A percentile compares a stretch with the other conserved stretches of the same genome.
These are phyloP conservation scores for Chaitophorus viminalis DNA, from an alignment of 2,888 invertebrate species.

Conservation along the genomic window DNA sequence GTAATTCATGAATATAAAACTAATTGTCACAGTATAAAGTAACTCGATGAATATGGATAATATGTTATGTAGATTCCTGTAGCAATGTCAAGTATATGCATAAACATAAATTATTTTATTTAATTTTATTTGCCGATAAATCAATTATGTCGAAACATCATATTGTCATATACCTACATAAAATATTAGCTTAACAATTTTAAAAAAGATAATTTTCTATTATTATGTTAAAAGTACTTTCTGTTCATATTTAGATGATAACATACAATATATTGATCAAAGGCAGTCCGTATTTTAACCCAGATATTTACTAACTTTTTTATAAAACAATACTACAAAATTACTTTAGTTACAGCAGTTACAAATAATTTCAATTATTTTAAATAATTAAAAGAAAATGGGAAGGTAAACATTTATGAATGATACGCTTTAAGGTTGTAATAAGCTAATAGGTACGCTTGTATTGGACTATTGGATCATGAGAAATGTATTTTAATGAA, in stretches of 20 bases:
- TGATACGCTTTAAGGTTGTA: no score
- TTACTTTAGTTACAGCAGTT: not conserved
- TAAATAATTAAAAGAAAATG: not conserved
- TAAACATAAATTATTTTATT: constrained; percentile 34
- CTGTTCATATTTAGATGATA: not conserved
- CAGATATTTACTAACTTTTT: no score
- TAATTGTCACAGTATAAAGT: constrained; percentile 42
- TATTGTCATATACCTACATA: not conserved
- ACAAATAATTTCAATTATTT: not conserved
- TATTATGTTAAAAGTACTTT: not conserved
- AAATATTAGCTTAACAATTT: not conserved
- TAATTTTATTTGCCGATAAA: constrained; percentile 29
- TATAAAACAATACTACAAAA: not conserved
- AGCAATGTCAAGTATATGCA: constrained; percentile 51
- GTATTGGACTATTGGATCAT: no score
- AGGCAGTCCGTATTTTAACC: no score
- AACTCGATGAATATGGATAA: constrained; percentile 39
- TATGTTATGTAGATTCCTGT: constrained; percentile 34
- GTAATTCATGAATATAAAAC: constrained; percentile 55
- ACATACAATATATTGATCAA: no score
- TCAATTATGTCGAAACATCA: not conserved
- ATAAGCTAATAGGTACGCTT: no score
- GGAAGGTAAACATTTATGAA: no score
- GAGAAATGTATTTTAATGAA: not conserved
- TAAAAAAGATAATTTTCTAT: not conserved